Evolutionary conservation across 2,113 vertebrate species (phyloP).

Genomic region (Oreotragus oreotragus): DNA sequence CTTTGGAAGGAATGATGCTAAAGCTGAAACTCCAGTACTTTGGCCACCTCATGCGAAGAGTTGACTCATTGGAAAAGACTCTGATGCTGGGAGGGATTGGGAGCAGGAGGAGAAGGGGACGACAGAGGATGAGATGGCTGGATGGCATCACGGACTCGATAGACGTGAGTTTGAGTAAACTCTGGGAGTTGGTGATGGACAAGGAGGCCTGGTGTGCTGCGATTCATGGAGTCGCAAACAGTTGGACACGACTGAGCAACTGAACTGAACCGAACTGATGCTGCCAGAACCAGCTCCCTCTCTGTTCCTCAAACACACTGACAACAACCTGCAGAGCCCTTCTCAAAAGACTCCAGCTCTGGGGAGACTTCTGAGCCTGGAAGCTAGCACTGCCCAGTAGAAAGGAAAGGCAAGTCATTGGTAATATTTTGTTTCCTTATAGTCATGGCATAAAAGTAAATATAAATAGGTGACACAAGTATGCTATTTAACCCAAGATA

Average conservation of each 20-base stretch:
- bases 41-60: too few species aligned
- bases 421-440: not conserved
- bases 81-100: too few species aligned
- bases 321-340: not conserved
- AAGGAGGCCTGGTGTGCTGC: too few species aligned
- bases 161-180: too few species aligned
- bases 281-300: not conserved
- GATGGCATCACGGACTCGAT: too few species aligned
- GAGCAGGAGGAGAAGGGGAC: too few species aligned
- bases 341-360: not conserved
- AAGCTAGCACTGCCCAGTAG: not conserved
- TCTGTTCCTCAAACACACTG: not conserved
- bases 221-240: too few species aligned
- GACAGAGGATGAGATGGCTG: too few species aligned
- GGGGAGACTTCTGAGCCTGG: not conserved
- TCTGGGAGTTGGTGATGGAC: too few species aligned
- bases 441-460: not conserved
- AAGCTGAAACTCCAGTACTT: too few species aligned
- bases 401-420: not conserved
- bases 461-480: not conserved
- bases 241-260: accelerated
- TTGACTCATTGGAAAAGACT: too few species aligned
- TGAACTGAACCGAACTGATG: not conserved
- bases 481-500: not conserved
- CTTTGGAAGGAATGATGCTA: too few species aligned